Evolutionary conservation across 2,797 vertebrate genomes (phyloP), one percentile per base, ranked within the genome.

Genomic region (Crenichthys baileyi): DNA sequence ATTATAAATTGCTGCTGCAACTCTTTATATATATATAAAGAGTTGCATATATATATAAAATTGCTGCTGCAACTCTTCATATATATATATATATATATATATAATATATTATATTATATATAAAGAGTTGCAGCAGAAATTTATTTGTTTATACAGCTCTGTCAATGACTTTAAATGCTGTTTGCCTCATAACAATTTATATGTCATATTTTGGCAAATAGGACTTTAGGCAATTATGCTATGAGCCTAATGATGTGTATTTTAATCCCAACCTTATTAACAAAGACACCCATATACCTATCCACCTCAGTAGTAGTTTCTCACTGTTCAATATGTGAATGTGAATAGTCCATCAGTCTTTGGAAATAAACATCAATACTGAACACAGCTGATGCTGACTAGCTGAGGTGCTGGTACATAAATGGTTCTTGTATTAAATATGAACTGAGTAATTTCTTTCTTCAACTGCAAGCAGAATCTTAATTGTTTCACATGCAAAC

Each of bases 391-490:
- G 39, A 67, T 36, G 60, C 22, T 73, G 71, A 5, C 63, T 67
- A 15, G n/a, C 26, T 71, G 70, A 55, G 29, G 29, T 72, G 16
- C 29, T 55, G 48, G 9, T 53, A 72, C 9, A 72, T 51, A 20
- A 22, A 51, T 22, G 22, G 50, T 6, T 46, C 41, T 15, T 6
- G 9, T 56, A 73, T 15, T n/a, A 36, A 72, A 55, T 72, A 16
- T 72, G 51, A 72, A 36, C 29, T 56, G 20, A 24, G 31, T 39
- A 31, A 4, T 31, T 51, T 72, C 36, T 22, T 51, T 72, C 70
- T 71, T 71, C 26, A 53, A 41, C 50, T 73, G 53, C 71, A 72
- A 51, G 51, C 50, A 39, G 20, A 51, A 50, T 51, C 48, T 72
- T 51, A 20, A 20, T 2, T 55, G 13, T 13, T 12, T 31, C 11